Conservation (phyloP, 1,140 invertebrate species). For the Drosophila arizonae region DNA sequence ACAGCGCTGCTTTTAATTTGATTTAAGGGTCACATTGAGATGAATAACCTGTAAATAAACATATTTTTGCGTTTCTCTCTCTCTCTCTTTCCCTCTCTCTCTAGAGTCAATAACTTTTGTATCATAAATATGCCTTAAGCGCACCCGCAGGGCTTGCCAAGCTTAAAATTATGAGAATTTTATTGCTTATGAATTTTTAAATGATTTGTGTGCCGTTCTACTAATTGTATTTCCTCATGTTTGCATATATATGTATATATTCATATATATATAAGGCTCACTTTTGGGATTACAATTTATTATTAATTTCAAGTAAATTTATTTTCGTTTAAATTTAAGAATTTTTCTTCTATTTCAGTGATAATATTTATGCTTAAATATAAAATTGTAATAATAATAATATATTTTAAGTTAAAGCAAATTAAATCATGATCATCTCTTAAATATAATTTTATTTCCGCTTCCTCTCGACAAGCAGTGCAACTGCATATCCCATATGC, state of each 20-base stretch:
- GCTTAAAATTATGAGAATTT: constrained; percentile 49
- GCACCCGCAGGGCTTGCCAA: constrained; percentile 23
- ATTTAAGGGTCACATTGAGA: constrained; percentile 59
- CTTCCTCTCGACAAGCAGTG: not conserved
- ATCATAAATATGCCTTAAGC: constrained; percentile 54
- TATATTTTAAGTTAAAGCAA: too few relatives aligned
- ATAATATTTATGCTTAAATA: not conserved
- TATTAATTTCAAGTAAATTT: constrained; percentile 3
- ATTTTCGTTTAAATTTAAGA: not conserved
- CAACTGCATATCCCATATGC: not conserved
- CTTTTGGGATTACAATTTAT: constrained; percentile 3
- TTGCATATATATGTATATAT: not conserved
- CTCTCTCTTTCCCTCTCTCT: not conserved
- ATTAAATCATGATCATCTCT: too few relatives aligned
- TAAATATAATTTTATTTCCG: too few relatives aligned
- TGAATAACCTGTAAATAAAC: constrained; percentile 10
- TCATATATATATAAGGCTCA: not conserved
- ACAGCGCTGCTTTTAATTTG: constrained; percentile 60
- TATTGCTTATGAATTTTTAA: constrained; percentile 48
- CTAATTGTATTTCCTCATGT: constrained; percentile 49
- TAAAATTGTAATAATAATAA: too few relatives aligned
- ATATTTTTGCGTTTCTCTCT: not conserved
- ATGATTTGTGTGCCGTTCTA: constrained; percentile 61
- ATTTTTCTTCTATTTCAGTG: not conserved
- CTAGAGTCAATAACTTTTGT: constrained; percentile 39